Evolutionary conservation across 53 echinoderm and acorn worm species (phyloP).

Genomic region (Paracentrotus lividus): DNA sequence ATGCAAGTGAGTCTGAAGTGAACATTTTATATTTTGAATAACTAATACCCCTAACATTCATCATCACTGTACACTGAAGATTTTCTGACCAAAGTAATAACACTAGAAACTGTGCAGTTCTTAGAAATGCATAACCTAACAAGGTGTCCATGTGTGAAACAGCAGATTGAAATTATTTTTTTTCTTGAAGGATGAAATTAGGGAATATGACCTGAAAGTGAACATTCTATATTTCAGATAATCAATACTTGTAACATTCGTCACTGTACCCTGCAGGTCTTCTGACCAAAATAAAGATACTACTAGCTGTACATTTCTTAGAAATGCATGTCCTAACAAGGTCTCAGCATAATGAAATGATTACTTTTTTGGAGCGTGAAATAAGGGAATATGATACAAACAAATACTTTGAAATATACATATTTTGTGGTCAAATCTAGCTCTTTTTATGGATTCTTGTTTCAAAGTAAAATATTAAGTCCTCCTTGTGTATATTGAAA

Average conservation of each 20-base stretch:
- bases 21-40: not conserved
- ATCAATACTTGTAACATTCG: not conserved
- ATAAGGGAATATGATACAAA: not conserved
- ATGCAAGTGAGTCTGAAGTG: constrained; percentile 81
- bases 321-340: too few species aligned
- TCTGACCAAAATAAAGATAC: not conserved
- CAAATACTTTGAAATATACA: not conserved
- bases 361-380: not conserved
- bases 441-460: not conserved
- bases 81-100: not conserved
- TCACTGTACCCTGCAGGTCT: not conserved
- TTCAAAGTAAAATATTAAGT: not conserved
- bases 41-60: not conserved
- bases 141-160: too few species aligned
- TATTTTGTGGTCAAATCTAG: not conserved
- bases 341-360: too few species aligned
- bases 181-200: not conserved
- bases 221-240: not conserved
- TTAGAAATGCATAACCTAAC: too few species aligned
- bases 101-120: too few species aligned
- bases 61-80: not conserved
- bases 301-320: too few species aligned
- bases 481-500: too few species aligned
- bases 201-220: not conserved
- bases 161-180: not conserved